A percentile compares a stretch with the other conserved stretches of the same genome.
phyloP scores from a whole-genome alignment of 2,888 invertebrate species.

The Sinohyriopsis cumingii region DNA sequence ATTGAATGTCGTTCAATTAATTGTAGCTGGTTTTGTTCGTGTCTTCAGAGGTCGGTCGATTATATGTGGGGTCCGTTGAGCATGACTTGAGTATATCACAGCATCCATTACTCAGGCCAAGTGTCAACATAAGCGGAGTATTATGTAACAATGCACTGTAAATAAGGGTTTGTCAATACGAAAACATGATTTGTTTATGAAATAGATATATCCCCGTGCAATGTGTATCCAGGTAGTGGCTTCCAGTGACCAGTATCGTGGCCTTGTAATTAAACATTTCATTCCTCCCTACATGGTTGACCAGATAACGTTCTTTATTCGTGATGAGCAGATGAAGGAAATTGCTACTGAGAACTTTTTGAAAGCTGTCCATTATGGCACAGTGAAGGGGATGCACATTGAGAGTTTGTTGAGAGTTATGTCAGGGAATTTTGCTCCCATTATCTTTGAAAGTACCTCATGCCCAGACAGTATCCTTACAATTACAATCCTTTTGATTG shows the following conservation, averaged over 20 bases:
- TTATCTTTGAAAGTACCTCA: conserved; percentile 81
- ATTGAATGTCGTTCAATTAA: too few species aligned
- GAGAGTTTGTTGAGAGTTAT: conserved; percentile 70
- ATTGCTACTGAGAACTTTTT: conserved; percentile 65
- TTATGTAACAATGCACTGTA: too few species aligned
- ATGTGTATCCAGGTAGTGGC: too few species aligned
- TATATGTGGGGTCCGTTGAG: too few species aligned
- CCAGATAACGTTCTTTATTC: conserved; percentile 69
- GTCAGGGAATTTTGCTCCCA: conserved; percentile 76
- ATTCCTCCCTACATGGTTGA: conserved; percentile 64
- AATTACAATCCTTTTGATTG: background rate
- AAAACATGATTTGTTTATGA: too few species aligned
- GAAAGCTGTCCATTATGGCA: conserved; percentile 68
- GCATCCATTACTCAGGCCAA: too few species aligned
- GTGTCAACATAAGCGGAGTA: too few species aligned
- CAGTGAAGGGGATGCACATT: conserved; percentile 67
- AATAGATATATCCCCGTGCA: too few species aligned
- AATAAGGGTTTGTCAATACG: too few species aligned
- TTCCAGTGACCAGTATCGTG: conserved; percentile 64
- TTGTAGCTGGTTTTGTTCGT: too few species aligned
- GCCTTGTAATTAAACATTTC: conserved; percentile 59
- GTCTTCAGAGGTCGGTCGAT: too few species aligned
- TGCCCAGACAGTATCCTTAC: conserved; percentile 86
- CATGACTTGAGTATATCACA: too few species aligned
- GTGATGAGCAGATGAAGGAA: conserved; percentile 44